Evolutionary conservation across 2,888 invertebrate genomes (phyloP).

Genomic region (Tricholauxania praeusta): DNA sequence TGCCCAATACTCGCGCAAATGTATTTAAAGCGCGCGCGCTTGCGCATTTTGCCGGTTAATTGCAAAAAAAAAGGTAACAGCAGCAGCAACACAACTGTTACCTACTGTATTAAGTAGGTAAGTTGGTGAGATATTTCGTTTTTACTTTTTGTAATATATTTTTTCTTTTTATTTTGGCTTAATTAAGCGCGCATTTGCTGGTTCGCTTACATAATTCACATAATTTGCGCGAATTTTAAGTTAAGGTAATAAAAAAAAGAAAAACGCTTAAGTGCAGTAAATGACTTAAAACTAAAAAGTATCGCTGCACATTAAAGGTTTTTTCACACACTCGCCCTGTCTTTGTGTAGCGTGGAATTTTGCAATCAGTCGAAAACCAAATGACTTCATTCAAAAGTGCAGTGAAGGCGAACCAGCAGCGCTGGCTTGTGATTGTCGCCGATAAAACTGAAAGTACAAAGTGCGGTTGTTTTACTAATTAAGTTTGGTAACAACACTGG

Average conservation of each 20-base stretch:
- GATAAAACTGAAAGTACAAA: too few species aligned
- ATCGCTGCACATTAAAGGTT: neutral
- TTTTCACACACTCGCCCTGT: conserved; percentile 1
- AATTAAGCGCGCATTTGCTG: conserved; percentile 51
- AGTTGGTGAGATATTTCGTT: neutral
- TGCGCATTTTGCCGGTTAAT: conserved; percentile 12
- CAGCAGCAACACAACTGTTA: neutral
- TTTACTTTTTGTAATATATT: conserved; percentile 13
- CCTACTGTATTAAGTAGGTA: conserved; percentile 15
- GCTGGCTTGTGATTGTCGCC: neutral
- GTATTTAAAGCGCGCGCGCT: neutral
- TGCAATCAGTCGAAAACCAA: neutral
- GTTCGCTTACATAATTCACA: conserved; percentile 39
- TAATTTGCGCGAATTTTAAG: conserved; percentile 19
- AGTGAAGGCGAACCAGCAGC: conserved; percentile 7
- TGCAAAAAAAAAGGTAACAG: conserved; percentile 4
- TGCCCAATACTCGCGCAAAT: neutral
- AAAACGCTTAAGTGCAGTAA: neutral
- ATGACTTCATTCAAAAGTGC: conserved; percentile 18
- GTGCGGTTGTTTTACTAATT: too few species aligned
- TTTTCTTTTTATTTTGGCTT: conserved; percentile 43
- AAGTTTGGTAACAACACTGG: too few species aligned
- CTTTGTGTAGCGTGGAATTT: conserved; percentile 11
- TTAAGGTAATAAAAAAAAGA: neutral
- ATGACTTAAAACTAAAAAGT: neutral